phyloP scores from a whole-genome alignment of 2,888 invertebrate genomes.

The Epinotia ramella region DNA sequence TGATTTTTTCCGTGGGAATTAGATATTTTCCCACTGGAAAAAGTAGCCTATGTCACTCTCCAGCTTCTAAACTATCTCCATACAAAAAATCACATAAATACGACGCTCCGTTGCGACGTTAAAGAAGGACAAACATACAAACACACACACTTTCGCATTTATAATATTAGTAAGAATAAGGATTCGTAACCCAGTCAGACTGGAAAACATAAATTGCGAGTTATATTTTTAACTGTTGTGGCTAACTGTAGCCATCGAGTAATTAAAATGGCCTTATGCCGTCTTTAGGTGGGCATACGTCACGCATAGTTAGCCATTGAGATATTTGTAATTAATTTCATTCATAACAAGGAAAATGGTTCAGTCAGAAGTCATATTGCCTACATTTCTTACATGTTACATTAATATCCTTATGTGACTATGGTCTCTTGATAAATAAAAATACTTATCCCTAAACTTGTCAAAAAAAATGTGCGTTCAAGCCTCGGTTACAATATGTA shows the following conservation, averaged over 20 bases:
- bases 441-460: too few species aligned
- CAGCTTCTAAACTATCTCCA: too few species aligned
- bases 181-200: not conserved
- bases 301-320: not conserved
- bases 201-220: conserved; percentile 5
- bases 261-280: not conserved
- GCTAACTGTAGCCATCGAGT: not conserved
- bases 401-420: not conserved
- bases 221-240: conserved; percentile 5
- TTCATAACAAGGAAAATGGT: conserved; percentile 31
- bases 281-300: not conserved
- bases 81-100: too few species aligned
- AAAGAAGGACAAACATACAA: too few species aligned
- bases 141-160: too few species aligned
- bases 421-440: not conserved
- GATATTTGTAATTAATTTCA: conserved; percentile 26
- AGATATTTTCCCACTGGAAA: too few species aligned
- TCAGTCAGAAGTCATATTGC: not conserved
- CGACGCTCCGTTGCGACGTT: too few species aligned
- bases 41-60: too few species aligned
- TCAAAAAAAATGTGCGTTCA: too few species aligned
- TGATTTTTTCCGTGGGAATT: too few species aligned
- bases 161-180: too few species aligned
- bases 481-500: too few species aligned
- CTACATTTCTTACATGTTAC: not conserved